Conservation (phyloP, 2,113 vertebrate species). For the Genyomyrus donnyi region DNA sequence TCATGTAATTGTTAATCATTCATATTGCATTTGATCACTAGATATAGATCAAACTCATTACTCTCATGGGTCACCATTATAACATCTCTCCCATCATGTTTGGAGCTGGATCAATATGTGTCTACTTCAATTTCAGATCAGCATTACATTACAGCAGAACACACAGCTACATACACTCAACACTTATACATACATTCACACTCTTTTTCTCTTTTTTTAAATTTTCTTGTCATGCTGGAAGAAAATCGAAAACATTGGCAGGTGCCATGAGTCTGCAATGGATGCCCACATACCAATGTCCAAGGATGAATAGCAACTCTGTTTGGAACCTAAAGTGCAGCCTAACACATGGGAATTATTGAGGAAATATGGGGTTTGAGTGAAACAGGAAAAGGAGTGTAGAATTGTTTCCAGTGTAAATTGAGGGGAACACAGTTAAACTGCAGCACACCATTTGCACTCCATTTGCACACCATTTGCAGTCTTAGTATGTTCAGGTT, state of each 20-base stretch:
- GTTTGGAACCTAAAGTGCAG: neutral
- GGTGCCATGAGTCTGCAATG: neutral
- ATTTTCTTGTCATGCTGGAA: neutral
- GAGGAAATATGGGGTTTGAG: neutral
- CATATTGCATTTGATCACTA: slow-evolving; percentile 15
- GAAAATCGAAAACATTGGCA: neutral
- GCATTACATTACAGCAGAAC: neutral
- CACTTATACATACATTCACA: neutral
- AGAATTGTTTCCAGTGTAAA: neutral
- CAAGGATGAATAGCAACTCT: neutral
- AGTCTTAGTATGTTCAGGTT: neutral
- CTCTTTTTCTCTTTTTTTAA: neutral
- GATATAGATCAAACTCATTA: slow-evolving; percentile 21
- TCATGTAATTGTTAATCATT: slow-evolving; percentile 23
- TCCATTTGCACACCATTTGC: neutral
- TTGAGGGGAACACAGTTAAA: neutral
- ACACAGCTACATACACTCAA: neutral
- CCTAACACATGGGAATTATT: neutral
- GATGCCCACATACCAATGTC: neutral
- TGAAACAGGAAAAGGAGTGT: neutral
- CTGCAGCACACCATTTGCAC: neutral
- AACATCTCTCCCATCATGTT: slow-evolving; percentile 12
- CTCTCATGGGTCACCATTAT: neutral
- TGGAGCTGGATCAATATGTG: slow-evolving; percentile 10
- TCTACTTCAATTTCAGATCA: neutral